Evolutionary conservation across 2,797 vertebrate species (phyloP), one percentile per base, ranked within the genome.

Genomic region (Cercopithecus neglectus): DNA sequence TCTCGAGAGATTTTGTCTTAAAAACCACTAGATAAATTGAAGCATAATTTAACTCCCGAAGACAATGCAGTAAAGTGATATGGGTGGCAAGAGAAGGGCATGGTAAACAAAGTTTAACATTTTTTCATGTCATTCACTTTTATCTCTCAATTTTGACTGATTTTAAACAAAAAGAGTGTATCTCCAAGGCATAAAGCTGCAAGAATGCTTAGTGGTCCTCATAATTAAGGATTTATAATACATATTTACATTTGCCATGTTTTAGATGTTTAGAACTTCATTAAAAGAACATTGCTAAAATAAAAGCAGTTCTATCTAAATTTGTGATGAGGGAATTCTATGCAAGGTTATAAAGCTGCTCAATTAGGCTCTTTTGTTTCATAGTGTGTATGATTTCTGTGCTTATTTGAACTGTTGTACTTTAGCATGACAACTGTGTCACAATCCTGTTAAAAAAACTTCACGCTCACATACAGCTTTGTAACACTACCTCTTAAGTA

Each of bases 251-350:
- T 98, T 97, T 95, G 92, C 96, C 96, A 91, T 97, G 95, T 97
- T 98, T 98, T 96, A 97, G 95, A 97, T 97, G 96, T 97, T 98
- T 98, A 97, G 94, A 86, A 95, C 86, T 97, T 98, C 98, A 98
- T 98, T 98, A 98, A 98, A 96, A 96, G 96, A 96, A 94, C 96
- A 94, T 96, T 96, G 95, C 88, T 97, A 96, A 98, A 97, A 97
- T 97, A 97, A 97, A 98, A 96, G 93, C 96, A 96, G 96, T 97
- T 98, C 95, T 76, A 44, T 96, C 88, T 94, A 94, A 98, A 98
- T 91, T 89, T 91, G 94, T 67, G 94, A 80, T 75, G 70, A 96
- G 97, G 97, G 98, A 98, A 96, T 98, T 98, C 94, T 80, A 85
- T 70, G 84, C 85, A 82, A 94, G 95, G 96, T 98, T 98, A 95